Evolutionary conservation across 2,113 vertebrate genomes (phyloP).

Genomic region (Strix aluco): DNA sequence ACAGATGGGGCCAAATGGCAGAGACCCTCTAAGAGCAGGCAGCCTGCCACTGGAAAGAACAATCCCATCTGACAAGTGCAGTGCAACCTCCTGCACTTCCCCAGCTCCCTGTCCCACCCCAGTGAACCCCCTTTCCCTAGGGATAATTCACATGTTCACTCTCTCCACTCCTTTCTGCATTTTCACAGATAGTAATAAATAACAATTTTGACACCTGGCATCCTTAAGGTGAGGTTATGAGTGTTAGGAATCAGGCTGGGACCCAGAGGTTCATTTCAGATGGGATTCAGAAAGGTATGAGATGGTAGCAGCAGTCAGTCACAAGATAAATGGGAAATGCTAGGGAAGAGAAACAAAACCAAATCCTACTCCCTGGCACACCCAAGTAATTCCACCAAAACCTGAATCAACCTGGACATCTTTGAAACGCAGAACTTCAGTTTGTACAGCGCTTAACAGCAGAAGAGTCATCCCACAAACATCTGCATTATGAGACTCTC

Average conservation of each 20-base stretch:
- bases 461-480: not conserved
- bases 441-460: not conserved
- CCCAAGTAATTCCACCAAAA: not conserved
- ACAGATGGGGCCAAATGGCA: not conserved
- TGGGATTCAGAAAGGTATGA: not conserved
- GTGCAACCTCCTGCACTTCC: not conserved
- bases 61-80: not conserved
- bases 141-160: not conserved
- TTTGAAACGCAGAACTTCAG: not conserved
- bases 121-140: not conserved
- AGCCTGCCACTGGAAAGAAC: not conserved
- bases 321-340: not conserved
- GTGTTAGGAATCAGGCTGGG: not conserved
- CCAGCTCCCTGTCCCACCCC: not conserved
- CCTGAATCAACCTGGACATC: not conserved
- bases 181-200: not conserved
- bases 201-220: not conserved
- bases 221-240: not conserved
- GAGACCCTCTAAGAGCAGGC: not conserved
- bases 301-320: not conserved
- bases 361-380: not conserved
- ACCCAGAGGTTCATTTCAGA: not conserved
- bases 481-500: not conserved
- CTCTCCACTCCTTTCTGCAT: not conserved
- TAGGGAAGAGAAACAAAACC: not conserved